Evolutionary conservation across 2,797 vertebrate genomes (phyloP), one percentile per base, ranked within the genome.

Genomic region (Carduelis carduelis): DNA sequence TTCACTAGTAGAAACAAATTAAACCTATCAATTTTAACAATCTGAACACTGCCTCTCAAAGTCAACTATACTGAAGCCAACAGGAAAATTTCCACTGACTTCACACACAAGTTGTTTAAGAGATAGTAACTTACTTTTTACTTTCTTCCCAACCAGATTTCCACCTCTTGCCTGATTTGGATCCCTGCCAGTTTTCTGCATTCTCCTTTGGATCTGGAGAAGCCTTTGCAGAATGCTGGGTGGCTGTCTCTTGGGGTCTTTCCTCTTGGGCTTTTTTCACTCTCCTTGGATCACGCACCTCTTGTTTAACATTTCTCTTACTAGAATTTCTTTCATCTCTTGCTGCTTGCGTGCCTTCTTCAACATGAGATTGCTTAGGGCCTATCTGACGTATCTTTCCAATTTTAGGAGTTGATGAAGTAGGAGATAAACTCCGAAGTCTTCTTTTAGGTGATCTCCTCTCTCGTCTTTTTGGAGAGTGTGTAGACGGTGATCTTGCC

Each of bases 111-210:
- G n/a, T 56, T 50, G 2, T 60, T 91, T 44, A 71, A 49, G 91
- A 84, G 68, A 43, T 7, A 85, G 94, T 61, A 80, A 98, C 98
- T 98, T 98, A 99, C 99, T 98, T 98, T 97, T 99, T 99, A 96
- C 96, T 99, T 96, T 99, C 99, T 96, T 99, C 99, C 99, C 99
- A 99, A 97, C 99, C 98, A 96, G 99, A 99, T 93, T 98, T 99
- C 99, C 99, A 99, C 93, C 99, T 98, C 95, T 99, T 99, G 78
- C 97, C 94, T 91, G 98, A 98, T 92, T 98, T 98, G 44, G 98
- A 98, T 68, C 98, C 97, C 93, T 94, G 98, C 98, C 98, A 98
- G 56, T 98, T 98, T 94, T 98, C 98, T 75, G 98, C 66, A 11
- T 98, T 97, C 41, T 99, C 99, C 96, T 99, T 99, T 34, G 97